Evolutionary conservation across 2,797 vertebrate genomes (phyloP).

Genomic region (Scyliorhinus canicula): DNA sequence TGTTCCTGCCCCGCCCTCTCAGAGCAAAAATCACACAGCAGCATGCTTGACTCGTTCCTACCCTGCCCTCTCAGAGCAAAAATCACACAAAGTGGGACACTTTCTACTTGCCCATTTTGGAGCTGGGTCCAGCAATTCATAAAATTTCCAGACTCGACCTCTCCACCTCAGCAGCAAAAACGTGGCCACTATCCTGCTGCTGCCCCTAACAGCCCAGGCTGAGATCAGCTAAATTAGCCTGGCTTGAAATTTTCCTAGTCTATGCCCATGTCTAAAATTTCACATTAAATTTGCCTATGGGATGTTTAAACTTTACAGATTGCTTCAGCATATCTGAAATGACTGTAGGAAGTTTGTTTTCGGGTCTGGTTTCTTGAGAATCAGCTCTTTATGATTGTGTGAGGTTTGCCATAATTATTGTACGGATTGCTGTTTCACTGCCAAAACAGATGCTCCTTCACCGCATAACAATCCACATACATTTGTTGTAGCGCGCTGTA

Average conservation of each 20-base stretch:
- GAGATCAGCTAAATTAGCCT: not conserved
- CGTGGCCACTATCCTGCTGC: not conserved
- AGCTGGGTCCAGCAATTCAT: too few species aligned
- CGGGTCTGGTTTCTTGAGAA: not conserved
- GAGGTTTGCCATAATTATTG: constrained; percentile 3
- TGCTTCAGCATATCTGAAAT: not conserved
- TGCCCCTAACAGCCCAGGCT: not conserved
- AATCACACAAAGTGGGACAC: too few species aligned
- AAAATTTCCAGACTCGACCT: too few species aligned
- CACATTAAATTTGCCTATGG: not conserved
- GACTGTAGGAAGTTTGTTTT: not conserved
- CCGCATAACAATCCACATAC: not conserved
- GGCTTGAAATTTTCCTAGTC: not conserved
- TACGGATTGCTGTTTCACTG: not conserved
- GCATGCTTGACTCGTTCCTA: too few species aligned
- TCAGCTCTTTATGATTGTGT: not conserved
- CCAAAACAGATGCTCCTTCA: not conserved
- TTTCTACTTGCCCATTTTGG: too few species aligned
- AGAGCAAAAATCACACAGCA: too few species aligned
- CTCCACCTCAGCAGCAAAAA: too few species aligned
- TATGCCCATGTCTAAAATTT: not conserved
- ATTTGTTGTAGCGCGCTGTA: not conserved
- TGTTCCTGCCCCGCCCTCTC: too few species aligned
- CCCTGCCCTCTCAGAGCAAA: too few species aligned
- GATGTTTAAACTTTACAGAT: not conserved